These are phyloP conservation scores for Linyphia triangularis DNA, from an alignment of 2,888 invertebrate species.

Conservation along the genomic window DNA sequence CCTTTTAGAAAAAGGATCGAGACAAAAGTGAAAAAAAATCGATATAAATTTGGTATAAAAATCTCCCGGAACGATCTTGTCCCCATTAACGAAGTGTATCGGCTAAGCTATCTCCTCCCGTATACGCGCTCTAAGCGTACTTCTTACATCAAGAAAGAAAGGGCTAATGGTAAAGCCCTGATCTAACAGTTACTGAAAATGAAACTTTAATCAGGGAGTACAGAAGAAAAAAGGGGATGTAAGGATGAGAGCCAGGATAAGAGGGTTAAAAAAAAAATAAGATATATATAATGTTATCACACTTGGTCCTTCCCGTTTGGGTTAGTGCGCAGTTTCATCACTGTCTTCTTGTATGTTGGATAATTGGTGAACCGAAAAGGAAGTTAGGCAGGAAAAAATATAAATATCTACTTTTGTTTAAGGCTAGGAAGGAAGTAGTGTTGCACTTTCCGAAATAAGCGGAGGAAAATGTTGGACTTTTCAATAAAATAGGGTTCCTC, in stretches of 20 bases:
- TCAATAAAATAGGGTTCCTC: constrained; percentile 43
- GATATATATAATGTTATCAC: constrained; percentile 61
- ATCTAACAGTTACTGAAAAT: constrained; percentile 63
- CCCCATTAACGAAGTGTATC: constrained; percentile 65
- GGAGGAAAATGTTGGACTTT: constrained; percentile 41
- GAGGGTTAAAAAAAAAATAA: constrained; percentile 40
- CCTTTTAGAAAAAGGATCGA: neutral
- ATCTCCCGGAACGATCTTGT: constrained; percentile 59
- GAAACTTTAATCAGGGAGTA: constrained; percentile 71
- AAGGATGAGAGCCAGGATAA: constrained; percentile 27
- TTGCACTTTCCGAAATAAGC: constrained; percentile 59
- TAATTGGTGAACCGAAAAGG: constrained; percentile 63
- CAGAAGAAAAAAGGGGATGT: constrained; percentile 57
- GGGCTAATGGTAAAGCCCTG: constrained; percentile 58
- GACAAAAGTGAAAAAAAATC: constrained; percentile 58
- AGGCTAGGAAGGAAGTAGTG: constrained; percentile 54
- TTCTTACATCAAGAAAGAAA: constrained; percentile 18
- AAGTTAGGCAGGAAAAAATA: constrained; percentile 17
- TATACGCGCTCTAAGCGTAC: neutral
- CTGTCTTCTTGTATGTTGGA: constrained; percentile 61
- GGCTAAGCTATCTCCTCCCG: constrained; percentile 46
- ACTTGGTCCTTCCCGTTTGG: constrained; percentile 35
- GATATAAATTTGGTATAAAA: constrained; percentile 69
- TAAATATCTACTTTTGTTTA: constrained; percentile 45
- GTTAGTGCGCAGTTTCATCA: constrained; percentile 69